A percentile compares a stretch with the other conserved stretches of the same genome.
phyloP scores from a whole-genome alignment of 2,113 vertebrate genomes.

The Mohoua ochrocephala region DNA sequence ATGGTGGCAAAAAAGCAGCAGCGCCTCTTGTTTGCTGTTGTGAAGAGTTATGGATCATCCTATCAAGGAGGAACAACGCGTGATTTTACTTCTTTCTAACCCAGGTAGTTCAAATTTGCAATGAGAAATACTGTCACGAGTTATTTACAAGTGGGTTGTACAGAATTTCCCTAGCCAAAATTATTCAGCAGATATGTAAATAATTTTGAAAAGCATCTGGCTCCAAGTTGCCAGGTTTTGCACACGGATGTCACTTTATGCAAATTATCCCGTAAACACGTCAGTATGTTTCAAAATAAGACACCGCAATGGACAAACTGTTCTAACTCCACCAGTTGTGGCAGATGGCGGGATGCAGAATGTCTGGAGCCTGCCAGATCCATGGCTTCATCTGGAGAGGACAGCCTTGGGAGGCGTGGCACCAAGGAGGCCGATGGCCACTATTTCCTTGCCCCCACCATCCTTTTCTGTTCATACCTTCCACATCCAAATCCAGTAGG shows the following conservation, averaged over 20 bases:
- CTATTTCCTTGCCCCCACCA: background rate
- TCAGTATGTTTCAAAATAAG: background rate
- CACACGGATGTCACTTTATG: background rate
- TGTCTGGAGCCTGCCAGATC: background rate
- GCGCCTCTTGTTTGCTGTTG: background rate
- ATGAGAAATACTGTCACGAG: background rate
- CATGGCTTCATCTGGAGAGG: background rate
- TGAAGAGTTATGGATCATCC: background rate
- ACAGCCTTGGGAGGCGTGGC: background rate
- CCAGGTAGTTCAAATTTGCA: background rate
- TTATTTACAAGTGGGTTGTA: background rate
- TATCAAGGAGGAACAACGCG: background rate
- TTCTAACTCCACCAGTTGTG: background rate
- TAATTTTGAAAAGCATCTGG: background rate
- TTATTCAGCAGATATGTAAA: background rate
- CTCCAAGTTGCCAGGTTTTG: background rate
- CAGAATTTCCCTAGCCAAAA: background rate
- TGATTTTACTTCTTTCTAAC: background rate
- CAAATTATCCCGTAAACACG: background rate
- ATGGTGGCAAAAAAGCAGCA: background rate
- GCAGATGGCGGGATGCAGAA: slow-evolving; percentile 16
- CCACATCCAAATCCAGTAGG: background rate
- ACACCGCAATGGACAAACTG: background rate
- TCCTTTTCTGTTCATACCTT: background rate
- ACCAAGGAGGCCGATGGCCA: background rate